Percentiles rank a stretch among this genome's conserved stretches.
Conservation (phyloP, 2,797 vertebrate genomes). For the Euthynnus affinis region DNA sequence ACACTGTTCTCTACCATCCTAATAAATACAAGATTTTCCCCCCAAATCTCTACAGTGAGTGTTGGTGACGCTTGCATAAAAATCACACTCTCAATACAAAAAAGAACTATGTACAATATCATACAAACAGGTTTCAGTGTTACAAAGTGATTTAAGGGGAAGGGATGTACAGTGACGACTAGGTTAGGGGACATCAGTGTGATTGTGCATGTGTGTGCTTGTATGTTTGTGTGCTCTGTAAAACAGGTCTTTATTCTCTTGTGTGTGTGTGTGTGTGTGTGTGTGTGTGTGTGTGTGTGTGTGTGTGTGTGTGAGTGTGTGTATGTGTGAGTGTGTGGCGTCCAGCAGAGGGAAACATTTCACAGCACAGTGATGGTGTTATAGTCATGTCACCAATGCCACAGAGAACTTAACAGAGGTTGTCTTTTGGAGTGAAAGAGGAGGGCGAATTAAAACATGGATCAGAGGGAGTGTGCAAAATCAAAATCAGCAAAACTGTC, state of each 20-base stretch:
- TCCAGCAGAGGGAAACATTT: slow-evolving; percentile 79
- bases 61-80: slow-evolving; percentile 68
- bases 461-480: slow-evolving; percentile 74
- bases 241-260: slow-evolving; percentile 27
- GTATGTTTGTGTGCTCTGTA: slow-evolving; percentile 36
- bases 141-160: slow-evolving; percentile 54
- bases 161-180: slow-evolving; percentile 13
- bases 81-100: slow-evolving; percentile 73
- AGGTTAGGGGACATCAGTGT: slow-evolving; percentile 1
- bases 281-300: not conserved
- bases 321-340: slow-evolving; percentile 44
- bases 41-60: slow-evolving; percentile 24
- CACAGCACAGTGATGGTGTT: slow-evolving; percentile 67
- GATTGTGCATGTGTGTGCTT: slow-evolving; percentile 59
- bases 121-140: slow-evolving; percentile 71
- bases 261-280: slow-evolving; percentile 7
- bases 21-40: slow-evolving; percentile 23
- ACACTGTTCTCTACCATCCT: slow-evolving; percentile 32
- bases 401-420: slow-evolving; percentile 19
- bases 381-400: slow-evolving; percentile 32
- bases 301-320: slow-evolving; percentile 33
- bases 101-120: slow-evolving; percentile 80
- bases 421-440: not conserved
- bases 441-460: slow-evolving; percentile 1
- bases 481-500: slow-evolving; percentile 82